phyloP scores from a whole-genome alignment of 2,797 vertebrate genomes.

The Phrynocephalus forsythii region DNA sequence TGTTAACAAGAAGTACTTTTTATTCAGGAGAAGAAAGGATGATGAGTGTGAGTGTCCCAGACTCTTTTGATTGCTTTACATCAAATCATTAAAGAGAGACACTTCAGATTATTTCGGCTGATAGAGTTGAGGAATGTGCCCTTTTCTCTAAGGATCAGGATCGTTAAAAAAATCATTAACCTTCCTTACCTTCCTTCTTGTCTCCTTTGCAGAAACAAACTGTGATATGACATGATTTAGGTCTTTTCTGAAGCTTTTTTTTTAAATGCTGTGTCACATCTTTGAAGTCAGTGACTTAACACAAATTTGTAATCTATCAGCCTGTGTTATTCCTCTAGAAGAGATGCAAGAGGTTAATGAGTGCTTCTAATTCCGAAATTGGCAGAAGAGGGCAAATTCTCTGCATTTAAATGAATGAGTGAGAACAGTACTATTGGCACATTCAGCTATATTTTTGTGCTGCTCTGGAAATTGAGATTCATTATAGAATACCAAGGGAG shows the following conservation, averaged over 20 bases:
- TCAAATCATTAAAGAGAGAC: not conserved
- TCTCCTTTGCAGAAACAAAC: not conserved
- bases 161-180: slow-evolving; percentile 24
- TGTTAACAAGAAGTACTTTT: not conserved
- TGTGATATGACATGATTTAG: not conserved
- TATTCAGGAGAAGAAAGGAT: not conserved
- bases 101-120: not conserved
- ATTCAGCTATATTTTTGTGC: not conserved
- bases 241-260: not conserved
- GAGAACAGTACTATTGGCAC: slow-evolving; percentile 1
- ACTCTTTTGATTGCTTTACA: slow-evolving; percentile 14
- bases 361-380: slow-evolving; percentile 19
- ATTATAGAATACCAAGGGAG: fast-evolving
- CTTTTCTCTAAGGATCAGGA: slow-evolving; percentile 8
- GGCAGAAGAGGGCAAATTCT: slow-evolving; percentile 17
- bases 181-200: not conserved
- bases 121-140: not conserved
- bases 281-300: slow-evolving; percentile 41
- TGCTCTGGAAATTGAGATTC: slow-evolving; percentile 8
- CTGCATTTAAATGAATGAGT: not conserved
- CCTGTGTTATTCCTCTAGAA: slow-evolving; percentile 12
- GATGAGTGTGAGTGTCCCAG: not conserved
- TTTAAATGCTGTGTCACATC: slow-evolving; percentile 1
- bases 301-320: slow-evolving; percentile 16
- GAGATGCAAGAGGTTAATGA: slow-evolving; percentile 24